Evolutionary conservation across 2,888 invertebrate genomes (phyloP), one percentile per base, ranked within the genome.

Genomic region (Gasteruption jaculator): DNA sequence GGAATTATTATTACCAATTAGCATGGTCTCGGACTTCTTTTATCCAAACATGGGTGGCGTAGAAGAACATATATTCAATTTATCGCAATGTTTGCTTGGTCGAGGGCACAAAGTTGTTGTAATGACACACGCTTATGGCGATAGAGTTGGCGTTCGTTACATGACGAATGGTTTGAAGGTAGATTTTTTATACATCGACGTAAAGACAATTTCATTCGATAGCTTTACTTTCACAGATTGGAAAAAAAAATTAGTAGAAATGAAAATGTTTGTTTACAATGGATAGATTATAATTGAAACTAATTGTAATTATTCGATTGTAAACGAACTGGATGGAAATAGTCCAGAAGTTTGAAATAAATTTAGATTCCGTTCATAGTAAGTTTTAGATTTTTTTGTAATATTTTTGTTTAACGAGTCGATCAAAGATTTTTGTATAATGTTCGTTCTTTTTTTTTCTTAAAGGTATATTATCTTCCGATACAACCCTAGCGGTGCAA

Each of bases 21-120:
- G 92, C 65, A 91, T 93, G 89, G 93, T 91, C 4, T 99, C 97
- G 5, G 99, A 99, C 73, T 99, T 99, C 71, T 99, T 99, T 73
- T 97, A 92, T 70, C 99, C 99, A 3, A 99, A 97, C 70, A 92
- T 95, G 73, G 99, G 99, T 27, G 99, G 99, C 21, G 96, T 99
- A 1, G 99, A 99, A 71, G 95, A 95, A 63, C 99, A 99, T 66
- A 95, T 99, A 52, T 99, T 91, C 73, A 96, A 96, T 72, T 76
- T 99, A 54, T 89, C 95, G 0, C 94, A 96, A 71, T 96, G 97
- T 73, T 76, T 99, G 33, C 74, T 97, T 24, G 80, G 81, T 48
- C 80, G 83, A 56, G 94, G 95, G 1, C 96, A 99, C 72, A 94
- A 94, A 79, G 95, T 90, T 22, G 76, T 89, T 15, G 77, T 91